phyloP scores from a whole-genome alignment of 2,888 invertebrate species.

The Eupithecia abbreviata region DNA sequence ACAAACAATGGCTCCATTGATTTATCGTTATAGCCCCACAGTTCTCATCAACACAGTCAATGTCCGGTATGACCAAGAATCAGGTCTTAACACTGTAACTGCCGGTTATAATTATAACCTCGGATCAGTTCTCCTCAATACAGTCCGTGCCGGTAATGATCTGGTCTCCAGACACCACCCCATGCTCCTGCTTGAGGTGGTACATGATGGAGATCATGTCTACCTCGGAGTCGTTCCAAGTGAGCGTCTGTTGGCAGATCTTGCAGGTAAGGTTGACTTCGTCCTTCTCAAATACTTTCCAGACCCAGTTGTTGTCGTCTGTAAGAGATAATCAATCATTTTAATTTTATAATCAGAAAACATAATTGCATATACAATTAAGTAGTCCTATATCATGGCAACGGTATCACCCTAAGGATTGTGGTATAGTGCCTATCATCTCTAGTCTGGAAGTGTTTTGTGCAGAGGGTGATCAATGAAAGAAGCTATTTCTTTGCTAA shows the following conservation, averaged over 20 bases:
- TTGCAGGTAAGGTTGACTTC: slow-evolving; percentile 70
- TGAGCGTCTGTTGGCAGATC: slow-evolving; percentile 70
- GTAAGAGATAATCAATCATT: slow-evolving; percentile 39
- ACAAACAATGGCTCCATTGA: no score
- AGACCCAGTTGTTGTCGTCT: slow-evolving; percentile 71
- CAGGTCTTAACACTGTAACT: neutral
- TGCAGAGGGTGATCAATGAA: no score
- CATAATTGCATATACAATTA: no score
- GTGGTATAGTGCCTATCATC: no score
- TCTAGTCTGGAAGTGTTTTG: no score
- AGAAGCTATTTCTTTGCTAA: no score
- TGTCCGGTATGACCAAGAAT: slow-evolving; percentile 40
- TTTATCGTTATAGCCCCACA: neutral
- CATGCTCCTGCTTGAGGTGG: slow-evolving; percentile 70
- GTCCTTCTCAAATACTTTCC: slow-evolving; percentile 74
- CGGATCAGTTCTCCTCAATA: slow-evolving; percentile 44
- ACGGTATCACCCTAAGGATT: no score
- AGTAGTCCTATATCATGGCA: no score
- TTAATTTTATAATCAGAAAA: no score
- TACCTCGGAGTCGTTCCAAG: slow-evolving; percentile 57
- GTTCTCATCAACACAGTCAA: slow-evolving; percentile 58
- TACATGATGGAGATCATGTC: slow-evolving; percentile 61
- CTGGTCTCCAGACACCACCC: slow-evolving; percentile 74
- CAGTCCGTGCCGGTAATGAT: slow-evolving; percentile 71
- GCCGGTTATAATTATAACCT: neutral